Evolutionary conservation across 64 coral and sea anemone species (phyloP), one percentile per base, ranked within the genome.

Genomic region (Pocillopora damicornis): DNA sequence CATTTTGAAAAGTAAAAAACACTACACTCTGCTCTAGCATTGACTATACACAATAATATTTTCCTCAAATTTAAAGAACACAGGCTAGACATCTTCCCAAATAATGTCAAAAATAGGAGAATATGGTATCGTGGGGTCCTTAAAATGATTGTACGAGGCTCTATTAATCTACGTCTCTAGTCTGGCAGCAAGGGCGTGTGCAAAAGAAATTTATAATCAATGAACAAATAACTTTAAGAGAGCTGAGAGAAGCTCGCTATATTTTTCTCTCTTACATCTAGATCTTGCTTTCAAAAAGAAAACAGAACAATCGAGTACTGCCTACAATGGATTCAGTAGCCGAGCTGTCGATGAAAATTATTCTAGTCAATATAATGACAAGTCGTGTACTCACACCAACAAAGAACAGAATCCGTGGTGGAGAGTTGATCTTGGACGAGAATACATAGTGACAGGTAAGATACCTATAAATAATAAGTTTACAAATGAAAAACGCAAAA

Each of bases 351-450:
- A 99, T 63, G 97, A 95, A 69, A 95, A 92, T 16, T 99, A 90
- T 91, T 95, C 73, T 66, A 83, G 74, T 0, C n/a, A 89, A 12
- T 99, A 86, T 51, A 26, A 67, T 58, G 37, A 67, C 1, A 99
- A 99, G 59, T 93, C 93, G 35, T 99, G 97, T 80, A 99, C 97
- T 1, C 93, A 95, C 59, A 99, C 97, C 9, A 95, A 89, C 6
- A 77, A 92, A 9, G 97, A 99, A 60, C 90, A 51, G 59, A 93
- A 95, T 51, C 97, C 97, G 30, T 99, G 97, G 97, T 99, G 97
- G 97, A 83, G 93, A 26, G 97, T 99, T 15, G 97, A 99, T 74
- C 76, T 99, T 26, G 87, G 93, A 10, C 71, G 89, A 60, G 93
- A 99, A 74, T 87, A 95, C 60, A 95, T 99, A 62, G 77, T 99